Evolutionary conservation across 2,113 vertebrate species (phyloP).

Genomic region (Martes martes): DNA sequence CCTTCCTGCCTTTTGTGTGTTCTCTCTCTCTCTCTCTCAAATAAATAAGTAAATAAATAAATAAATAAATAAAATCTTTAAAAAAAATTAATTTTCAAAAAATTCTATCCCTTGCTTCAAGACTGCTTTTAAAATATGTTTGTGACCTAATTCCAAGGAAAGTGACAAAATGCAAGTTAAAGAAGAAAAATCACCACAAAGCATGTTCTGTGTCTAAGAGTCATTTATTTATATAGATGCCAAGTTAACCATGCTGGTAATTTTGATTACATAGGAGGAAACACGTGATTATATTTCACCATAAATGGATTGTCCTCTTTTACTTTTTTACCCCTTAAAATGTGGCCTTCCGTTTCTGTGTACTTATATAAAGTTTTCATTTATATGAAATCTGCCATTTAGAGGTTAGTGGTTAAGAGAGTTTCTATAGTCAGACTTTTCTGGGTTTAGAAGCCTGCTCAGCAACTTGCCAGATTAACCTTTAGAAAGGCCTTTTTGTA

Average conservation of each 20-base stretch:
- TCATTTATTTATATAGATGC: neutral
- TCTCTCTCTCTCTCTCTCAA: neutral
- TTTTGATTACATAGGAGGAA: neutral
- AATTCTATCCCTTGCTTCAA: neutral
- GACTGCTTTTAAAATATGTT: neutral
- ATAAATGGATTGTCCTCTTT: neutral
- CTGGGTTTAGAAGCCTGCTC: neutral
- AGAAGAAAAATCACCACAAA: conserved; percentile 25
- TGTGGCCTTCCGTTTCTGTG: neutral
- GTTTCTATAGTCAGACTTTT: neutral
- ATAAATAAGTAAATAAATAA: neutral
- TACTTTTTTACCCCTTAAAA: neutral
- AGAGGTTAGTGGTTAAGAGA: neutral
- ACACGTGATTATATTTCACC: neutral
- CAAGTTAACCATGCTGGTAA: neutral
- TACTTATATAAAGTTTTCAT: neutral
- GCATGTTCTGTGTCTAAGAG: neutral
- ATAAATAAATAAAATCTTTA: neutral
- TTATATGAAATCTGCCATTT: neutral
- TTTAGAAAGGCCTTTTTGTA: neutral
- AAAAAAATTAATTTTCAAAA: neutral
- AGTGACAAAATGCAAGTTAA: conserved; percentile 9
- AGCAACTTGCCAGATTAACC: neutral
- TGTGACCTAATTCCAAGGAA: conserved; percentile 25
- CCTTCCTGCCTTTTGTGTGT: neutral